These are phyloP conservation scores for Manduca sexta DNA, from an alignment of 1,140 invertebrate species.

Conservation along the genomic window DNA sequence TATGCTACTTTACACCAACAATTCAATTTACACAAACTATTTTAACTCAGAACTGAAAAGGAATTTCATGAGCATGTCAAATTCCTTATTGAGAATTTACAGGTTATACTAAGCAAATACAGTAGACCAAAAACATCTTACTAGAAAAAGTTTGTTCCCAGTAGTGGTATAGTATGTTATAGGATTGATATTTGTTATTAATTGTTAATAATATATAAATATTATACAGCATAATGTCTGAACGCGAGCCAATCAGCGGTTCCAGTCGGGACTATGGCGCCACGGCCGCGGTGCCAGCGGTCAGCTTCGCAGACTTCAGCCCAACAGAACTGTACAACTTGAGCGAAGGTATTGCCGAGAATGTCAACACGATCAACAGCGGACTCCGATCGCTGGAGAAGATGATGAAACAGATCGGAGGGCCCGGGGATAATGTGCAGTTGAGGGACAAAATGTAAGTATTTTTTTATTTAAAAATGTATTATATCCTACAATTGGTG, in stretches of 20 bases:
- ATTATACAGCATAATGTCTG: conserved; percentile 46
- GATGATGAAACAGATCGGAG: conserved; percentile 84
- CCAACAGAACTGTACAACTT: conserved; percentile 83
- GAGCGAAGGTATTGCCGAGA: conserved; percentile 84
- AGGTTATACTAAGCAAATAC: too few species aligned
- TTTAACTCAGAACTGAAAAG: too few species aligned
- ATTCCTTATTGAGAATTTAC: too few species aligned
- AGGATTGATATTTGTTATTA: too few species aligned
- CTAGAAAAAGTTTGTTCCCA: too few species aligned
- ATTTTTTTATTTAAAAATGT: background rate
- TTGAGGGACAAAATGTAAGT: conserved; percentile 63
- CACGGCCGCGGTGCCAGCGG: conserved; percentile 73
- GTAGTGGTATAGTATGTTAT: too few species aligned
- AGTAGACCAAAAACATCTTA: too few species aligned
- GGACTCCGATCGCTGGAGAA: conserved; percentile 82
- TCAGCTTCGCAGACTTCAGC: conserved; percentile 79
- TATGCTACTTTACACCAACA: too few species aligned
- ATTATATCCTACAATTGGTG: too few species aligned
- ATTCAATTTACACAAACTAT: too few species aligned
- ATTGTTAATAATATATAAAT: too few species aligned
- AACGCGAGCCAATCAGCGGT: conserved; percentile 54
- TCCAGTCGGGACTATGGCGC: conserved; percentile 73
- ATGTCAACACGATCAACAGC: conserved; percentile 84
- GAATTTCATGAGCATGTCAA: too few species aligned
- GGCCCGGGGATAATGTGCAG: conserved; percentile 77